Base-by-base conservation (phyloP, 2,888 invertebrate genomes). In the Rhamnusium bicolor region DNA sequence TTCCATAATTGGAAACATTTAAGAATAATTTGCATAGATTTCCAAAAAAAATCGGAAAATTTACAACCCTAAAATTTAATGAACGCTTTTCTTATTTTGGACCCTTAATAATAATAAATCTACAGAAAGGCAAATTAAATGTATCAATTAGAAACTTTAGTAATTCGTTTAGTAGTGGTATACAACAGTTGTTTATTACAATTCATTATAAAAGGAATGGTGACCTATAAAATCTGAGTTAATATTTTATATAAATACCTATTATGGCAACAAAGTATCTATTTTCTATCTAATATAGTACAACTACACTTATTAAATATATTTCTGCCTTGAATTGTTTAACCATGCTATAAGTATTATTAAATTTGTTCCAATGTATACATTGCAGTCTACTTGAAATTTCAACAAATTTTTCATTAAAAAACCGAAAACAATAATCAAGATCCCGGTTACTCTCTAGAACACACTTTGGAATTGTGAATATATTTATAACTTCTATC, bases 341-440 rank as follows among this genome's bases (percentile, higher is more conserved):
- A 53, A 65, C 40, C 65, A 53, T 65, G 65, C 51, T 65, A 65
- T 40, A 27, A 54, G 53, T 65, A 63, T 63, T 16, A 63, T 65
- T 29, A 65, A 58, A 65, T 62, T 68, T 14, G 67, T 67, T 73
- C 68, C 70, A 73, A 76, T 73, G 69, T 73, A 71, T 53, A 71
- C 58, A 51, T 63, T 58, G 67, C 73, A 73, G 69, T 70, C 72
- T 72, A 73, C 73, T 73, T 72, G 72, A 67, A 46, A 68, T 69
- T 61, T 66, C 54, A 70, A 70, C 70, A 70, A 70, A 54, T 62
- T 53, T 51, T 54, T 53, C 18, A 12, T 51, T 65, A 65, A 65
- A 32, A 32, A 68, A 47, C 18, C 51, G 12, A 47, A 68, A 68
- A 68, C 56, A 58, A 58, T 46, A 51, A 18, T 47, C 29, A 68